phyloP scores from a whole-genome alignment of 2,797 vertebrate species.

The Acipenser transmontanus region DNA sequence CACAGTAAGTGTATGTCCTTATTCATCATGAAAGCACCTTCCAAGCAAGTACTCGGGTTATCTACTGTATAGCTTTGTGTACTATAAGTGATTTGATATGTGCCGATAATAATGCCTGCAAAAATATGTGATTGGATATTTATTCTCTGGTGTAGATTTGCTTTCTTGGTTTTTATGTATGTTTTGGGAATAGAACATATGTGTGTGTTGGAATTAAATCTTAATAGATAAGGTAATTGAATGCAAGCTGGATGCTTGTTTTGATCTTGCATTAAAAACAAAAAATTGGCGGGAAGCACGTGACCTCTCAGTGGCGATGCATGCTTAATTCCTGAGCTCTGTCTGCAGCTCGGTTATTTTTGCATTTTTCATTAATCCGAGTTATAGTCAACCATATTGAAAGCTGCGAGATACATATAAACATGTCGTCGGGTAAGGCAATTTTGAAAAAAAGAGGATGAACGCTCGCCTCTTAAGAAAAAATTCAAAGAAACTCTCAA shows the following conservation, averaged over 20 bases:
- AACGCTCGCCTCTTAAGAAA: conserved; percentile 9
- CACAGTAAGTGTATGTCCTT: not conserved
- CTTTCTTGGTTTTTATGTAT: conserved; percentile 54
- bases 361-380: not conserved
- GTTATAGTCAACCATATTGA: not conserved
- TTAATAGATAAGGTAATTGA: no score
- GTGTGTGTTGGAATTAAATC: conserved; percentile 12
- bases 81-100: no score
- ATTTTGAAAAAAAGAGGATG: not conserved
- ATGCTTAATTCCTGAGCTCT: conserved; percentile 8
- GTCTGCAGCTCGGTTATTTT: not conserved
- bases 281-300: conserved; percentile 2
- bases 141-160: conserved; percentile 55
- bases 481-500: conserved; percentile 6
- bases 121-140: conserved; percentile 17
- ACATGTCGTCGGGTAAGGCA: not conserved
- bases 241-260: no score
- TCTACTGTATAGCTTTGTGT: no score
- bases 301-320: conserved; percentile 11
- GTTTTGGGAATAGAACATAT: conserved; percentile 45
- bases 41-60: no score
- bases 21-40: conserved; percentile 10
- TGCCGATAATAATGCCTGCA: not conserved
- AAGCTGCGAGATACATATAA: not conserved
- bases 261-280: not conserved